These are phyloP conservation scores for Apostichopus japonicus DNA, from an alignment of 35 echinoderm and acorn worm species.

Conservation along the genomic window DNA sequence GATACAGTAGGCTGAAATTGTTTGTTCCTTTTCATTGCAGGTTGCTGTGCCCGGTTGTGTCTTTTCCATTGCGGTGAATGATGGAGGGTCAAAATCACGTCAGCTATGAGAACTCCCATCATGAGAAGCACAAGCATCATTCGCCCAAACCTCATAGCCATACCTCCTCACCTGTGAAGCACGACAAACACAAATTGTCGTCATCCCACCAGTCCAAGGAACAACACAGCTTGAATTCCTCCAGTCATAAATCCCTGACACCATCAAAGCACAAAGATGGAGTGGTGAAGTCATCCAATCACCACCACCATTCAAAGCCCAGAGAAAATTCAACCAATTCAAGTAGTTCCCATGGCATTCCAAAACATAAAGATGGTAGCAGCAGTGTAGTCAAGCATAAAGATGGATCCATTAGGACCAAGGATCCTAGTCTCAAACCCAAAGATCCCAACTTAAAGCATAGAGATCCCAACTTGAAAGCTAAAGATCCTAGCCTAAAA, in stretches of 20 bases:
- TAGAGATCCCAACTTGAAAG: slow-evolving; percentile 23
- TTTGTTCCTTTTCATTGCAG: not conserved
- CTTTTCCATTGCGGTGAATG: slow-evolving; percentile 2
- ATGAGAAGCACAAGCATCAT: slow-evolving; percentile 47
- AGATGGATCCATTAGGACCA: slow-evolving; percentile 39
- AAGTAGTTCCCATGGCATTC: slow-evolving; percentile 44
- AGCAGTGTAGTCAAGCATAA: slow-evolving; percentile 27
- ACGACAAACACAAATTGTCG: not conserved
- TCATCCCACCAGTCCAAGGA: not conserved
- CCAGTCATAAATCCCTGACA: not conserved
- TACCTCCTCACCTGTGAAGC: not conserved
- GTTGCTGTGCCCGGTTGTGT: not conserved
- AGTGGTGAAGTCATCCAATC: not conserved
- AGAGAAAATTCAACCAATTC: slow-evolving; percentile 42
- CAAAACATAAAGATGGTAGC: slow-evolving; percentile 43
- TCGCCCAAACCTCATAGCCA: not conserved
- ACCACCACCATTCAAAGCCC: slow-evolving; percentile 26
- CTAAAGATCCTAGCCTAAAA: slow-evolving; percentile 65
- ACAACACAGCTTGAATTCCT: slow-evolving; percentile 29
- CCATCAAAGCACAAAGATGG: slow-evolving; percentile 49
- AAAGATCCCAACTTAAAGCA: slow-evolving; percentile 43
- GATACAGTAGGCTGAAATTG: no score
- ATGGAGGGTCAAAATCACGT: slow-evolving; percentile 51
- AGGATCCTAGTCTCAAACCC: slow-evolving; percentile 48
- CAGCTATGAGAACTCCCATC: slow-evolving; percentile 28